phyloP scores from a whole-genome alignment of 1,140 invertebrate genomes.

The Caenorhabditis latens region DNA sequence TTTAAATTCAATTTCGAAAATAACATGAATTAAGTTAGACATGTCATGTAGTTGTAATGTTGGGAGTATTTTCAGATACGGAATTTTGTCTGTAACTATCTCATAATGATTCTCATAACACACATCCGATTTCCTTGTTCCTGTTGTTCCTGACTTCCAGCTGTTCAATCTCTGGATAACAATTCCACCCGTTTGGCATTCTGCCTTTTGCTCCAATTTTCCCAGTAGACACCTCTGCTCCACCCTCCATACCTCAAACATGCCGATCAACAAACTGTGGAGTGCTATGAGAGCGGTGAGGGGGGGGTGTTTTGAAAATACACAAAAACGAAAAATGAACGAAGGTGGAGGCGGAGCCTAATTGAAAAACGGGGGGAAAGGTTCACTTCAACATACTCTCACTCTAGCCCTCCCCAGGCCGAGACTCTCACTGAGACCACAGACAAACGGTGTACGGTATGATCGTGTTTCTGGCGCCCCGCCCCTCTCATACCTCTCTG shows the following conservation, averaged over 20 bases:
- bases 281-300: neutral
- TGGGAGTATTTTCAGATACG: no score
- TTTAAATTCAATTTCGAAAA: no score
- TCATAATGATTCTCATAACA: no score
- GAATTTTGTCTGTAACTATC: no score
- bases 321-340: neutral
- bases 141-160: neutral
- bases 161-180: neutral
- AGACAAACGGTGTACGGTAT: constrained; percentile 14
- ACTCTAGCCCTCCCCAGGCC: neutral
- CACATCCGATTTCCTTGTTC: no score
- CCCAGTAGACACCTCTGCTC: neutral
- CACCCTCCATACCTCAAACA: neutral
- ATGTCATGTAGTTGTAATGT: no score
- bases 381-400: neutral
- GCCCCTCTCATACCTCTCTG: neutral
- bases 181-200: neutral
- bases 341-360: neutral
- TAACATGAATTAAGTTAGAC: no score
- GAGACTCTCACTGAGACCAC: neutral
- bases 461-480: constrained; percentile 2
- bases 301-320: constrained; percentile 45
- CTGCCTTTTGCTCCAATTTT: no score
- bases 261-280: constrained; percentile 22
- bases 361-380: neutral